Percentiles rank a stretch among this genome's conserved stretches.
These are phyloP conservation scores for Masticophis lateralis DNA, from an alignment of 2,797 vertebrate genomes.

Conservation along the genomic window DNA sequence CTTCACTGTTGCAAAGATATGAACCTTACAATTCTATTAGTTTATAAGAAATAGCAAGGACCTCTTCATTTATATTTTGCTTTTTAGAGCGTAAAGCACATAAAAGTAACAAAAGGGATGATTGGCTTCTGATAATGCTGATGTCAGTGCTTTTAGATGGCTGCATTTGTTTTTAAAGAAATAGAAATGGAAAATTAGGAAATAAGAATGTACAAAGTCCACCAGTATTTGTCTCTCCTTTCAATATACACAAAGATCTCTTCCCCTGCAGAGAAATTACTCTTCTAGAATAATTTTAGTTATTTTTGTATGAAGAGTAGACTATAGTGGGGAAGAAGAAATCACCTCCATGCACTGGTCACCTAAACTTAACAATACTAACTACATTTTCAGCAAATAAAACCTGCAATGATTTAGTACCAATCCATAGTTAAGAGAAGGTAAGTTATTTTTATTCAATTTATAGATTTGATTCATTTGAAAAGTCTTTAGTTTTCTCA, in stretches of 20 bases:
- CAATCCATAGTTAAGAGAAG: neutral
- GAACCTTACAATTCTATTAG: conserved; percentile 11
- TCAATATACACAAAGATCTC: neutral
- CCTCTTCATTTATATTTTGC: conserved; percentile 21
- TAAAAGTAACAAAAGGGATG: neutral
- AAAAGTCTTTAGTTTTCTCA: neutral
- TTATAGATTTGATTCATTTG: neutral
- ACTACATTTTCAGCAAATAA: neutral
- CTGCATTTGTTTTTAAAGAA: neutral
- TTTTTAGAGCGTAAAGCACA: neutral
- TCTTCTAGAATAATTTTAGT: neutral
- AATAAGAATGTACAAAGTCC: neutral
- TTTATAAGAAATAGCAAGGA: neutral
- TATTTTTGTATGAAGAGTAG: neutral
- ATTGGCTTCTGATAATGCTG: neutral
- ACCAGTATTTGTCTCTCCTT: neutral
- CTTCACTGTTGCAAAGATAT: conserved; percentile 29
- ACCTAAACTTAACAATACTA: neutral
- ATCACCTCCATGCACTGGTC: neutral
- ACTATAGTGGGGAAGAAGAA: neutral
- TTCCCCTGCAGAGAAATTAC: neutral
- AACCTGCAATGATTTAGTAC: neutral
- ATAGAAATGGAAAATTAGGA: neutral
- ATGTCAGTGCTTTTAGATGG: neutral
- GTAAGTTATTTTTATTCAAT: neutral